Evolutionary conservation across 2,113 vertebrate genomes (phyloP), one percentile per base, ranked within the genome.

Genomic region (Rousettus leschenaultii): DNA sequence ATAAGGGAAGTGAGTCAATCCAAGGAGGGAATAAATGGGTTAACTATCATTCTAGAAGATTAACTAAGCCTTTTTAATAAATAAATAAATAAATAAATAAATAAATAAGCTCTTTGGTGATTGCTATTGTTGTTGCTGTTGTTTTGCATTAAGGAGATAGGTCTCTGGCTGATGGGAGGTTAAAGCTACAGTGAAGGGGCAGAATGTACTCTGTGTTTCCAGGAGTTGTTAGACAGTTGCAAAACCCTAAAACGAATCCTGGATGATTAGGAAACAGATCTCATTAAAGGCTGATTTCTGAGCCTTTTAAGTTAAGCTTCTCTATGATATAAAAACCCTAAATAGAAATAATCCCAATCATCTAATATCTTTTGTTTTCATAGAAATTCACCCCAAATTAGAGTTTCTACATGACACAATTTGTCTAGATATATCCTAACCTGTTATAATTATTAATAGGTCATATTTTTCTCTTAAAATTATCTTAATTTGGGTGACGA

Each of bases 211-310:
- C 14, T 75, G 51, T 83, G 61, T 35, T 89, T 84, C 38, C 11
- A 80, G 16, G 13, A 84, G 43, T 70, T 84, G 21, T 77, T 89
- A 86, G 9, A 75, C 93, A 95, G n/a, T 75, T 95, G 30, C 40
- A 90, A 80, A 89, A 84, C n/a, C 26, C 84, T 68, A 59, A 91
- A 93, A 86, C 55, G 7, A 91, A 91, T 63, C 33, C 57, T 68
- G 35, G 22, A 96, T 70, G 26, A 66, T 89, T 38, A 84, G 30
- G 33, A 43, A 68, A 87, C 75, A n/a, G 35, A 35, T 77, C 10
- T 90, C 21, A 80, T 35, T 89, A 87, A 90, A 74, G 13, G 8
- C 9, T 74, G 40, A 82, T 89, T 68, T 79, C 22, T 94, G n/a
- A 53, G 22, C 4, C 13, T 73, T 93, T 86, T 57, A 40, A 74